Evolutionary conservation across 1,140 invertebrate genomes (phyloP).

Genomic region (Nixonia krombeini): DNA sequence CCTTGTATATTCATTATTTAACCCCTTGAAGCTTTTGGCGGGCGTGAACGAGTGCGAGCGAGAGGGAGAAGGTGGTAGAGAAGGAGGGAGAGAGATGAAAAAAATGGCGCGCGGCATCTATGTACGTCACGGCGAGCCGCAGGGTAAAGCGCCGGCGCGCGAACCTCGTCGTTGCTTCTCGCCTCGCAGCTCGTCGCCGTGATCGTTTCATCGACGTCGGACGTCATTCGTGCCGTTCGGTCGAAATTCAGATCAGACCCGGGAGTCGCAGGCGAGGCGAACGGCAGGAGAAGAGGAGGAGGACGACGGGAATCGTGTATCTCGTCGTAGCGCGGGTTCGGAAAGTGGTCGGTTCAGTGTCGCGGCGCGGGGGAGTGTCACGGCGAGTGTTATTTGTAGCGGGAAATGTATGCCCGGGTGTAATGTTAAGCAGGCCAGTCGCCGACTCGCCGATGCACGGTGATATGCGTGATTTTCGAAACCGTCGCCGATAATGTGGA

Average conservation of each 20-base stretch:
- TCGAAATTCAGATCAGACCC: slow-evolving; percentile 1
- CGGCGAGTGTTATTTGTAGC: neutral
- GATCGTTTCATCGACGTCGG: slow-evolving; percentile 8
- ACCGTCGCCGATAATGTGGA: neutral
- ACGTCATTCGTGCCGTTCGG: slow-evolving; percentile 23
- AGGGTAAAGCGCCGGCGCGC: slow-evolving; percentile 22
- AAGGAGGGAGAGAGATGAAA: slow-evolving; percentile 7
- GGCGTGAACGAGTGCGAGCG: slow-evolving; percentile 6
- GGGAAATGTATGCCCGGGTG: neutral
- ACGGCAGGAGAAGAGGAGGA: too few species aligned
- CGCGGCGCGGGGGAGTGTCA: too few species aligned
- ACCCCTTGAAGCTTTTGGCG: slow-evolving; percentile 20
- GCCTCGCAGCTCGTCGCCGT: slow-evolving; percentile 7
- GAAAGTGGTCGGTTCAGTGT: too few species aligned
- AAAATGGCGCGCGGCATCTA: slow-evolving; percentile 36
- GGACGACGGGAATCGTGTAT: too few species aligned
- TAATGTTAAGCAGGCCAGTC: neutral
- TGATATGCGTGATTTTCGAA: neutral
- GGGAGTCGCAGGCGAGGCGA: neutral
- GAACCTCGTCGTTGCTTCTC: slow-evolving; percentile 5
- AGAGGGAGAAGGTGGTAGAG: neutral
- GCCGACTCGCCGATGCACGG: neutral
- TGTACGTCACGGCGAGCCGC: slow-evolving; percentile 36
- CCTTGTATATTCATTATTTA: slow-evolving; percentile 14
- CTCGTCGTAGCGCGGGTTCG: neutral